Conservation (phyloP, 2,797 vertebrate species). For the Mionectes olivaceus region DNA sequence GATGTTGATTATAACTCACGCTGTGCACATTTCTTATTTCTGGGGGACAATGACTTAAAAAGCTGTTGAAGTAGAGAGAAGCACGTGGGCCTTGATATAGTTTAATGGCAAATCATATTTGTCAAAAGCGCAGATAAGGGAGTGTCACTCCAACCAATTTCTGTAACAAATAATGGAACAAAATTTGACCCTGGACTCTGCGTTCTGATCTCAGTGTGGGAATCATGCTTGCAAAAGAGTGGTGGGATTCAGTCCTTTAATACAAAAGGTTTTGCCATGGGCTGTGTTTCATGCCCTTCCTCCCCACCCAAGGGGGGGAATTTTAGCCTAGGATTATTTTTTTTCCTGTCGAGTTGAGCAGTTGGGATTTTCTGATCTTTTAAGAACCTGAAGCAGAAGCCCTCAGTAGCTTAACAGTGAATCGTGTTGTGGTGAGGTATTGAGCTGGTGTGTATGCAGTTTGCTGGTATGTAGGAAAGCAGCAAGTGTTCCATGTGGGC, state of each 20-base stretch:
- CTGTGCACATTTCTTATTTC: constrained; percentile 19
- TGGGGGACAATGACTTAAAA: neutral
- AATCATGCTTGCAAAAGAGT: neutral
- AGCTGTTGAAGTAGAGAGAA: neutral
- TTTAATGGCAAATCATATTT: constrained; percentile 23
- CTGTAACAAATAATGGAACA: neutral
- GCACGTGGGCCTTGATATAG: neutral
- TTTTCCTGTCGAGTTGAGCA: neutral
- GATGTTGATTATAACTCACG: neutral
- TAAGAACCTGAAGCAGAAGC: neutral
- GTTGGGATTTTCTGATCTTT: neutral
- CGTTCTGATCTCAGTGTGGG: neutral
- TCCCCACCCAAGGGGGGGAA: neutral
- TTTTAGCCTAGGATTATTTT: neutral
- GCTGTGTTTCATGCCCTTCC: neutral
- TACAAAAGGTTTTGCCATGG: neutral
- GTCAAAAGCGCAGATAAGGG: neutral
- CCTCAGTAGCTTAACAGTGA: neutral
- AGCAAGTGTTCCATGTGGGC: neutral
- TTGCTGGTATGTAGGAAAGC: neutral
- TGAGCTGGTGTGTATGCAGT: neutral
- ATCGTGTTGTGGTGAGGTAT: rapidly evolving
- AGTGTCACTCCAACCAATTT: neutral
- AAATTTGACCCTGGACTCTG: neutral
- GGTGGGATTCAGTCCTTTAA: neutral